Evolutionary conservation across 2,888 invertebrate genomes (phyloP), one percentile per base, ranked within the genome.

Genomic region (Octonoba sinensis): DNA sequence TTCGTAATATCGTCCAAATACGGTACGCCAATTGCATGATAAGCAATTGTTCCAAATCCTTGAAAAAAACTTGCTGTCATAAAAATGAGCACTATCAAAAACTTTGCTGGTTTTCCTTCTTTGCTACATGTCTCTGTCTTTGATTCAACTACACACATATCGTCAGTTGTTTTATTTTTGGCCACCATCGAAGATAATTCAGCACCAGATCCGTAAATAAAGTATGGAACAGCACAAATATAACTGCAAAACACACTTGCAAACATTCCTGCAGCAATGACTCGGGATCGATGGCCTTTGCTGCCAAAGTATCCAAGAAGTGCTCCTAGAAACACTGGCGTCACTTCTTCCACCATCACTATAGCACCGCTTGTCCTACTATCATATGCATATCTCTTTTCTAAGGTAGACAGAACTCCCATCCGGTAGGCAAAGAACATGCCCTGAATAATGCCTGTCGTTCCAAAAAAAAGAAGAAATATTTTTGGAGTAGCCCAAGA

Each of bases 1-100:
- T 92, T 91, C 0, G 92, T 91, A 85, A 92, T 93, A 86, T 93
- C 93, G 86, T 93, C 93, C 85, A 93, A 87, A 86, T 93, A 93
- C 0, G 93, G 91, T 86, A 92, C 91, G 0, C 93, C 93, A 59
- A 93, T 88, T 0, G 92, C 91, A 86, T 91, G 92, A 87, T 92
- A 92, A 49, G 93, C 87, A 1, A 92, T 91, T 81, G 92, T 92
- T 16, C 93, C 93, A 77, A 93, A 91, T 16, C 93, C 93, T 62
- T 92, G 90, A 60, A 93, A 91, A 86, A 93, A 92, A 87, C 93
- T 92, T 0, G 93, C 93, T 57, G 92, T 86, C 86, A 93, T 92
- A 79, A 93, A 91, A 54, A 92, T 87, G 8, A 92, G 87, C 56
- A 92, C 87, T 0, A 92, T 92, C 24, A 91, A 87, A 47, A 91